Percentiles rank a stretch among this genome's conserved stretches.
Evolutionary conservation across 2,888 invertebrate genomes (phyloP).

Genomic region (Macaria liturata): DNA sequence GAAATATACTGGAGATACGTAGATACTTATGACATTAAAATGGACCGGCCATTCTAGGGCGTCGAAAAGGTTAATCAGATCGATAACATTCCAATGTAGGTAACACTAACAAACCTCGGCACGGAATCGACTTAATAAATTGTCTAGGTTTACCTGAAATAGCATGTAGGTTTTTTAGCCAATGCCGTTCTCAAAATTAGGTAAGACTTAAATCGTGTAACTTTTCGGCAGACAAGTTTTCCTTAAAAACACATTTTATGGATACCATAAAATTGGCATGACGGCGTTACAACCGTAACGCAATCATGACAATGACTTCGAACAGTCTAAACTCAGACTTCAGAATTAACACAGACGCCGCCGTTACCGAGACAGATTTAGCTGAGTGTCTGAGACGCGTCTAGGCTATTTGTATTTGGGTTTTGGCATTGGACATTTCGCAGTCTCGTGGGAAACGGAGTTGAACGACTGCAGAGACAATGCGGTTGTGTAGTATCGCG

Average conservation of each 20-base stretch:
- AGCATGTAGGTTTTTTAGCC: neutral
- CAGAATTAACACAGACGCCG: slow-evolving; percentile 54
- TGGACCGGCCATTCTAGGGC: slow-evolving; percentile 24
- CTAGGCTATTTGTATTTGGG: slow-evolving; percentile 79
- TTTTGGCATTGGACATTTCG: slow-evolving; percentile 78
- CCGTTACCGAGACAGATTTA: slow-evolving; percentile 74
- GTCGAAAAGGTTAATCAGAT: slow-evolving; percentile 30
- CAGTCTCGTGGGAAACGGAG: slow-evolving; percentile 81
- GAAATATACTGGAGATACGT: slow-evolving; percentile 4
- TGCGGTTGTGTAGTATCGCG: slow-evolving; percentile 69
- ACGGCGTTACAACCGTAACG: slow-evolving; percentile 45
- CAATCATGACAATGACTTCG: slow-evolving; percentile 49
- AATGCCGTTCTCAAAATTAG: slow-evolving; percentile 4
- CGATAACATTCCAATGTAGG: slow-evolving; percentile 27
- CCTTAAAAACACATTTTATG: slow-evolving; percentile 34
- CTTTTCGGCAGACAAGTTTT: slow-evolving; percentile 20
- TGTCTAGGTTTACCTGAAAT: slow-evolving; percentile 10
- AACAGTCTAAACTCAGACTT: slow-evolving; percentile 50
- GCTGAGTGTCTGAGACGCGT: slow-evolving; percentile 75
- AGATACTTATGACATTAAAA: slow-evolving; percentile 23
- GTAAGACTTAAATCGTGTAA: slow-evolving; percentile 12
- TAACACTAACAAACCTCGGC: slow-evolving; percentile 13
- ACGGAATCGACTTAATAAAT: slow-evolving; percentile 13
- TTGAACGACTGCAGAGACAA: slow-evolving; percentile 82
- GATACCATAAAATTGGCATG: slow-evolving; percentile 40